phyloP scores from a whole-genome alignment of 1,140 invertebrate species.

The Cherax destructor region DNA sequence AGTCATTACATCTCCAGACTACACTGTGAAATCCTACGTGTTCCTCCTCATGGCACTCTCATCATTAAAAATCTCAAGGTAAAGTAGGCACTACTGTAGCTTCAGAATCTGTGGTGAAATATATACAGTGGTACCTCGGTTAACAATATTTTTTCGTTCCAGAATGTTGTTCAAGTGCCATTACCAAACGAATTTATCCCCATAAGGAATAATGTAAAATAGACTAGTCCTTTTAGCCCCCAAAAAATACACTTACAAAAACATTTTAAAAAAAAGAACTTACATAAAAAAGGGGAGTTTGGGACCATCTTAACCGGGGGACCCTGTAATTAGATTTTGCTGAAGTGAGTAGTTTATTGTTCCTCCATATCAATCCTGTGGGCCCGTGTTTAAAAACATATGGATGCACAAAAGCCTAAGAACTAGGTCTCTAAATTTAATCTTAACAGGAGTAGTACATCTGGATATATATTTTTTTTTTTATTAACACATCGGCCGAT shows the following conservation, averaged over 20 bases:
- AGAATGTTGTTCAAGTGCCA: too few species aligned
- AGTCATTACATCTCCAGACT: constrained; percentile 33
- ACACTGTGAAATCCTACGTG: constrained; percentile 41
- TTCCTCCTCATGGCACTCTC: constrained; percentile 32
- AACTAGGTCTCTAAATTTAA: too few species aligned
- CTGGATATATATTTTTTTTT: too few species aligned
- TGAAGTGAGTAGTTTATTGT: not conserved
- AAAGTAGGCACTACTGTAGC: not conserved
- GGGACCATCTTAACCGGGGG: too few species aligned
- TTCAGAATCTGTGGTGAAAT: not conserved
- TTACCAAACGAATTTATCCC: too few species aligned
- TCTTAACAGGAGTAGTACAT: too few species aligned
- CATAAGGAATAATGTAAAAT: too few species aligned
- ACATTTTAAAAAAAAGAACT: not conserved
- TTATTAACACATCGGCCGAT: too few species aligned
- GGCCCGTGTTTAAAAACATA: not conserved
- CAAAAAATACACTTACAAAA: too few species aligned
- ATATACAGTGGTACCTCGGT: too few species aligned
- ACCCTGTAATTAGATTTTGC: not conserved
- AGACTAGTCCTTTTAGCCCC: too few species aligned
- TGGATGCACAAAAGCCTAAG: not conserved
- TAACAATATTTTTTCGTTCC: too few species aligned
- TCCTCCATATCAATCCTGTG: not conserved
- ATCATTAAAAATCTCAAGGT: constrained; percentile 47
- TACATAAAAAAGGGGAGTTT: not conserved